Percentiles rank a stretch among this genome's conserved stretches.
phyloP scores from a whole-genome alignment of 2,888 invertebrate species.

The Plebejus argus region DNA sequence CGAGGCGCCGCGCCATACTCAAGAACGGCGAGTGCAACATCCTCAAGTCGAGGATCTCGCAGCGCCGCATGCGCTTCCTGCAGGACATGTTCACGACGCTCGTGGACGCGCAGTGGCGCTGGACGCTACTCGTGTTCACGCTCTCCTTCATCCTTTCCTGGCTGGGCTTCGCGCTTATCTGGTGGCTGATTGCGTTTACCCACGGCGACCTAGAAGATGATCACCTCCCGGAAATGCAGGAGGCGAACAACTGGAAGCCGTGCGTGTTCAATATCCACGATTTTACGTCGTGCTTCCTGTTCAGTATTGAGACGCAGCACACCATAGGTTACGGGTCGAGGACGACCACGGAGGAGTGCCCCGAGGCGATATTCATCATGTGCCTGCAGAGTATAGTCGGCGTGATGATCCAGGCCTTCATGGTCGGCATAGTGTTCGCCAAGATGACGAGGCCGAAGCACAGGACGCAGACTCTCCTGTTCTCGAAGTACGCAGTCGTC shows the following conservation, averaged over 20 bases:
- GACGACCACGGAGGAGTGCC: conserved; percentile 92
- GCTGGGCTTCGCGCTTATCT: conserved; percentile 91
- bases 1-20: conserved; percentile 91
- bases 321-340: conserved; percentile 95
- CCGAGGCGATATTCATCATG: conserved; percentile 94
- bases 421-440: conserved; percentile 93
- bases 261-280: conserved; percentile 90
- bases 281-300: conserved; percentile 93
- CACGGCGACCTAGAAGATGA: conserved; percentile 90
- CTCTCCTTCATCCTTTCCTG: conserved; percentile 93
- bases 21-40: conserved; percentile 99
- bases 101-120: conserved; percentile 96
- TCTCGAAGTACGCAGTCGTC: conserved; percentile 91
- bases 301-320: conserved; percentile 96
- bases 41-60: conserved; percentile 92
- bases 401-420: conserved; percentile 89
- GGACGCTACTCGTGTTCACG: conserved; percentile 92
- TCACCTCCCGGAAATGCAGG: conserved; percentile 77
- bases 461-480: conserved; percentile 93
- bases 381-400: conserved; percentile 94
- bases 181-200: conserved; percentile 93
- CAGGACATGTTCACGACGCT: conserved; percentile 93
- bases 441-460: conserved; percentile 96
- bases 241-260: conserved; percentile 84
- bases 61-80: conserved; percentile 87